Base-by-base conservation (phyloP, 2,797 vertebrate species). In the Moxostoma hubbsi region DNA sequence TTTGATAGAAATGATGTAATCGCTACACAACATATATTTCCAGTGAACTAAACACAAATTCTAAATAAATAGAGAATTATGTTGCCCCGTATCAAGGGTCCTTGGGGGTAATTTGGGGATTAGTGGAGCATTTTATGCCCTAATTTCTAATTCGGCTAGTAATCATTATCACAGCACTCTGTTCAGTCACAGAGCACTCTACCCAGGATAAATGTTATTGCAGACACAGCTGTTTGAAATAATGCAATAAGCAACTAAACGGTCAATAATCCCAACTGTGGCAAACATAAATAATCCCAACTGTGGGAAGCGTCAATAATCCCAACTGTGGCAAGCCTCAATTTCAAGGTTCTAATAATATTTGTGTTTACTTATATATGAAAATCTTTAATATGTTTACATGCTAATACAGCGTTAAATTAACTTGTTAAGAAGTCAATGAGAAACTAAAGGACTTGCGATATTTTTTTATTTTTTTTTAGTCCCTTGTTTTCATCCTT, bases 301-400 rank as follows among this genome's bases (percentile, higher is more conserved):
- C 88, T 90, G 90, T 90, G 89, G 87, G 90, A 89, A 90, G 86
- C 89, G 92, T 89, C 89, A 89, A 90, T 93, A 90, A 90, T 92
- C 90, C 91, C 84, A 75, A 13, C 88, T 90, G 90, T 90, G 89
- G 87, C 90, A 89, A 90, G 86, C 89, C 89, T 93, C 91, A 90
- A 89, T 93, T 93, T 92, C 90, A 92, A 83, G 92, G 85, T 91
- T 89, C 83, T 91, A 91, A 92, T 90, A 78, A 83, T 13, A 73
- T 91, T 90, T 91, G 88, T 88, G 89, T 86, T 88, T 90, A 88
- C 90, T 92, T 92, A 90, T 87, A 85, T 83, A 84, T 77, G 53
- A 84, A 88, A 86, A 59, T 90, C 88, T 91, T 90, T 92, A 90
- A 92, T 91, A 88, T 92, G 89, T 92, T 92, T 90, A 92, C 78